phyloP scores from a whole-genome alignment of 2,888 invertebrate species.

The Tineola bisselliella region DNA sequence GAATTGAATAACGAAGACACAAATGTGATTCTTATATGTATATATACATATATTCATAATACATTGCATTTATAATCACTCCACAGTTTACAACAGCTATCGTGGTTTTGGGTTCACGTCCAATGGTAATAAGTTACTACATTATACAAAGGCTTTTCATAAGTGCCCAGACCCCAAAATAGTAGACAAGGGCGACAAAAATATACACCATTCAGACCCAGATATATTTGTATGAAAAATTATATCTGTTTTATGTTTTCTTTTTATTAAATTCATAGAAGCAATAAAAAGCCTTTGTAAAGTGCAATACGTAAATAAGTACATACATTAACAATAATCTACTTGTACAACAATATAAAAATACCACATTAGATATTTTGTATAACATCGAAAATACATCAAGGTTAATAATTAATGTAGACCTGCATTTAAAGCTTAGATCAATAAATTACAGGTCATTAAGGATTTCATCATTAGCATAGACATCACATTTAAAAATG shows the following conservation, averaged over 20 bases:
- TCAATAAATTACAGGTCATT: background rate
- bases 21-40: no score
- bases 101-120: background rate
- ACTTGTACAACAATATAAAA: slow-evolving; percentile 45
- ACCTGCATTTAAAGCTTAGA: background rate
- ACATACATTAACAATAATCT: slow-evolving; percentile 13
- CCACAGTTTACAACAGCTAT: background rate
- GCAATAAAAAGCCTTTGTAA: slow-evolving; percentile 16
- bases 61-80: background rate
- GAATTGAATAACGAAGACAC: no score
- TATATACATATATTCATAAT: no score
- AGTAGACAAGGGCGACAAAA: no score
- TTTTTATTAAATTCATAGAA: background rate
- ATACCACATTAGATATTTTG: slow-evolving; percentile 48
- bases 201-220: no score
- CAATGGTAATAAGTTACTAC: background rate
- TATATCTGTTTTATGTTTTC: no score
- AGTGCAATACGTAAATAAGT: slow-evolving; percentile 12
- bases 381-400: slow-evolving; percentile 59
- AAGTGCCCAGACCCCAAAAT: background rate
- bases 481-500: background rate
- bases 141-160: no score
- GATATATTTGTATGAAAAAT: no score
- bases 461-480: background rate
- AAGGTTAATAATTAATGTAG: slow-evolving; percentile 16